A percentile compares a stretch with the other conserved stretches of the same genome.
These are phyloP conservation scores for Amyelois transitella DNA, from an alignment of 1,140 invertebrate genomes.

Conservation along the genomic window DNA sequence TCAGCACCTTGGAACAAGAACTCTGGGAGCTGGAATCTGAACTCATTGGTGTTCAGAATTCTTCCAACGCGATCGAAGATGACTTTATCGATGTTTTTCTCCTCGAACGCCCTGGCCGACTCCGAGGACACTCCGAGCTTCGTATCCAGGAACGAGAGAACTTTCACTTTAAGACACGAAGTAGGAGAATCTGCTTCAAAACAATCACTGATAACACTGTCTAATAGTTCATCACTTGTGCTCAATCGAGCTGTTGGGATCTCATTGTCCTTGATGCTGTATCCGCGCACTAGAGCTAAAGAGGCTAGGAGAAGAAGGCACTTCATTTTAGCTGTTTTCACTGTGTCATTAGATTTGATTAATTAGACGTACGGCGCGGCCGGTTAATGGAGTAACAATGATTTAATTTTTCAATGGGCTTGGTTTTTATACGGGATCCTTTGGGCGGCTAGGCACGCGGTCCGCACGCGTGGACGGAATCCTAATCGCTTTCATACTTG, in stretches of 20 bases:
- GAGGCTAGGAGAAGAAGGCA: conserved; percentile 60
- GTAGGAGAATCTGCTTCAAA: conserved; percentile 78
- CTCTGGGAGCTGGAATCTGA: conserved; percentile 81
- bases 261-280: conserved; percentile 73
- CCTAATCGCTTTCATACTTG: conserved; percentile 57
- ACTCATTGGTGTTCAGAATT: conserved; percentile 81
- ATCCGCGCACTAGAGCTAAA: conserved; percentile 67
- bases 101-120: conserved; percentile 69
- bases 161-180: conserved; percentile 82
- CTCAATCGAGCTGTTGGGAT: conserved; percentile 75
- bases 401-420: conserved; percentile 75
- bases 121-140: conserved; percentile 79
- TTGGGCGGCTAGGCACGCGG: conserved; percentile 63
- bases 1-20: conserved; percentile 81
- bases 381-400: conserved; percentile 71
- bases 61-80: conserved; percentile 82
- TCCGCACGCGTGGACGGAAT: conserved; percentile 44
- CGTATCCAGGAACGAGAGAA: conserved; percentile 82
- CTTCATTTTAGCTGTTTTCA: conserved; percentile 62
- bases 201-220: conserved; percentile 82
- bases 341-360: conserved; percentile 66
- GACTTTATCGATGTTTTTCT: conserved; percentile 82
- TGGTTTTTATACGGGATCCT: conserved; percentile 75
- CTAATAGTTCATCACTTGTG: conserved; percentile 80
- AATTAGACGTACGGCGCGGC: conserved; percentile 63